These are phyloP conservation scores for Candoia aspera DNA, from an alignment of 2,113 vertebrate genomes.

Conservation along the genomic window DNA sequence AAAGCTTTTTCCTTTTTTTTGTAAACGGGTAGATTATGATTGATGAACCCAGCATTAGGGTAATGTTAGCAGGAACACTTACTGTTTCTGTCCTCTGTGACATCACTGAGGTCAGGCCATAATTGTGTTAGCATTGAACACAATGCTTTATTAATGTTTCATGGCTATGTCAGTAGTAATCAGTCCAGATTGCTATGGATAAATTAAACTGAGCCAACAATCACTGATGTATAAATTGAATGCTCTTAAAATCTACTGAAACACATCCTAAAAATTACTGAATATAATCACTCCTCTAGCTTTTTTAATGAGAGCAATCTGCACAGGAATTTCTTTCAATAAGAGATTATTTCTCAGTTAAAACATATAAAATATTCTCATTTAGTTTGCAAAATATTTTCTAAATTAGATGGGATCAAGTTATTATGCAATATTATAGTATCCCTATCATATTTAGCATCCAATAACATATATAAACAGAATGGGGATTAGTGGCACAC, in stretches of 20 bases:
- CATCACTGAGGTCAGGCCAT: conserved; percentile 79
- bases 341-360: conserved; percentile 31
- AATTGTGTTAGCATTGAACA: conserved; percentile 85
- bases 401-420: neutral
- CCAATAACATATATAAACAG: conserved; percentile 23
- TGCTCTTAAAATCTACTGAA: conserved; percentile 49
- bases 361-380: neutral
- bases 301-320: conserved; percentile 55
- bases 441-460: conserved; percentile 24
- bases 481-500: conserved; percentile 19
- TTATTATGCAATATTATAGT: conserved; percentile 6
- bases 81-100: conserved; percentile 81
- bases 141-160: conserved; percentile 85
- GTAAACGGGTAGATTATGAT: conserved; percentile 83
- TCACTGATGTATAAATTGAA: conserved; percentile 47
- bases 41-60: conserved; percentile 85
- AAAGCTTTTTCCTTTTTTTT: conserved; percentile 65
- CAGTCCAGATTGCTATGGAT: conserved; percentile 61
- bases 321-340: conserved; percentile 44
- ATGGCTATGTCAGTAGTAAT: conserved; percentile 78
- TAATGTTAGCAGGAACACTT: conserved; percentile 85
- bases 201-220: conserved; percentile 66
- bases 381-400: conserved; percentile 26
- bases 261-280: conserved; percentile 50
- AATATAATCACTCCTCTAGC: conserved; percentile 35